Evolutionary conservation across 2,797 vertebrate genomes (phyloP), one percentile per base, ranked within the genome.

Genomic region (Pipistrellus pipistrellus): DNA sequence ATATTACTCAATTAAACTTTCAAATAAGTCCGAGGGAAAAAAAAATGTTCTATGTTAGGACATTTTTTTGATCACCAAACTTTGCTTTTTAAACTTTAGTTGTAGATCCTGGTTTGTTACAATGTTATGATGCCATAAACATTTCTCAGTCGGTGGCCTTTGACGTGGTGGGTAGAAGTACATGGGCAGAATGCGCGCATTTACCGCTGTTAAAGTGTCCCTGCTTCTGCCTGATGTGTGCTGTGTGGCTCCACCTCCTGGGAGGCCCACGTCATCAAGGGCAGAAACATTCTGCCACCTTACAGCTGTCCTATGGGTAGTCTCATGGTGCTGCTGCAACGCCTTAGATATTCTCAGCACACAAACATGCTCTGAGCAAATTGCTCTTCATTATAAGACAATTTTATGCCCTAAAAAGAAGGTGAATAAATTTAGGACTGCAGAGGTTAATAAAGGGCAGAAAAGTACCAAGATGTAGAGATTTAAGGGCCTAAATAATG

Each of bases 391-490:
- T 76, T 88, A n/a, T 57, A 64, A 55, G 9, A 38, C 27, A 90
- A 25, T 32, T 76, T 55, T 76, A 84, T 64, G 44, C 6, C 55
- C 53, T 57, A 23, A 72, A 57, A 71, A 59, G 18, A 80, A 64
- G 23, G 20, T 91, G 21, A 80, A 71, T 90, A 69, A 88, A 91
- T 90, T 90, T n/a, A 48, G 14, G 18, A 82, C 32, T 57, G 35
- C 25, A 38, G 46, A 66, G 64, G 41, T 88, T 30, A 93, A 3
- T 35, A 92, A n/a, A 87, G 62, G 48, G 14, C 17, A 89, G 23
- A 59, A 53, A 94, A 83, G 6, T 20, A 71, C 44, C 32, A 73
- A 59, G 41, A 71, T 59, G 1, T 2, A 77, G 27, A 83, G 20
- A 95, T 44, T 86, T 69, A 77, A 88, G 75, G 27, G 13, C 27